Percentiles rank a stretch among this genome's conserved stretches.
These are phyloP conservation scores for Cantharis nigra DNA, from an alignment of 2,888 invertebrate genomes.

Conservation along the genomic window DNA sequence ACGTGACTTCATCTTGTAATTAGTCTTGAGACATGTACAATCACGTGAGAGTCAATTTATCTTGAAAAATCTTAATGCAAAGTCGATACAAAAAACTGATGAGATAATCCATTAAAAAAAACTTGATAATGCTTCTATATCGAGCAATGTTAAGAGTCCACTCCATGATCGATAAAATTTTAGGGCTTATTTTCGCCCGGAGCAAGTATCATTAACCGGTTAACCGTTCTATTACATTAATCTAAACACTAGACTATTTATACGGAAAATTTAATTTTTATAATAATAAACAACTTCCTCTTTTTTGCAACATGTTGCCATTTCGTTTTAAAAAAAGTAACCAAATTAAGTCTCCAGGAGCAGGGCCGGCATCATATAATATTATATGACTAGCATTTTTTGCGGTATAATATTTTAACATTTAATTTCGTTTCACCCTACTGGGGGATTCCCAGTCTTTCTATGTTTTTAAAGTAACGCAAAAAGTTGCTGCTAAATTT, in stretches of 20 bases:
- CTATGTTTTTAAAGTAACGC: too few relatives aligned
- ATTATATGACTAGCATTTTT: too few relatives aligned
- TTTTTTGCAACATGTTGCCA: background rate
- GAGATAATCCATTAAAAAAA: background rate
- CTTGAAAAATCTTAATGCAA: background rate
- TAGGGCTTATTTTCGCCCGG: background rate
- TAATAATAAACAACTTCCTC: background rate
- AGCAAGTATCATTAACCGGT: background rate
- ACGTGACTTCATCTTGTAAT: constrained; percentile 17
- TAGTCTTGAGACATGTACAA: constrained; percentile 17
- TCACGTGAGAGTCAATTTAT: constrained; percentile 22
- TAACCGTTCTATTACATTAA: background rate
- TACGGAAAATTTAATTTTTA: background rate
- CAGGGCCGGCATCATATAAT: too few relatives aligned
- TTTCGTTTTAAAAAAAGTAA: background rate
- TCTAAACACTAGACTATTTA: background rate
- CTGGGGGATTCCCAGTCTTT: too few relatives aligned
- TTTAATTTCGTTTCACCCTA: too few relatives aligned
- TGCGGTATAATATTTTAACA: too few relatives aligned
- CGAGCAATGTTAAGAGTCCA: background rate
- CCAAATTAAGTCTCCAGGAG: too few relatives aligned
- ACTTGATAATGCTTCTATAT: constrained; percentile 20
- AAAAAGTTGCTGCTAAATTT: too few relatives aligned
- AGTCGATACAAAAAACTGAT: background rate
- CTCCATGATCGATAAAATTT: background rate